phyloP scores from a whole-genome alignment of 1,140 invertebrate genomes.

The Lepidostoma basale region DNA sequence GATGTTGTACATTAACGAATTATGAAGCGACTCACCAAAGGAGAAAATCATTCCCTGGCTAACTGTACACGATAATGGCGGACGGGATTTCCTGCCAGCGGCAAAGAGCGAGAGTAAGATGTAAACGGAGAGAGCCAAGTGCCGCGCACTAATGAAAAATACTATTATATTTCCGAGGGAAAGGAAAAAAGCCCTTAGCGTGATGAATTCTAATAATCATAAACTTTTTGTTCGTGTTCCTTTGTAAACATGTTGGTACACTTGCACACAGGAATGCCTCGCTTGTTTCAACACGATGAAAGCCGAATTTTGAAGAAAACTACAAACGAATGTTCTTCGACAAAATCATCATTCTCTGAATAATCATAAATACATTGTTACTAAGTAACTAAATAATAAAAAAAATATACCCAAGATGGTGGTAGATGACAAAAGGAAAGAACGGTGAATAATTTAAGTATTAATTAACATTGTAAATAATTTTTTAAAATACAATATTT shows the following conservation, averaged over 20 bases:
- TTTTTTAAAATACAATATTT: too few species aligned
- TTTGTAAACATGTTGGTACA: slow-evolving; percentile 15
- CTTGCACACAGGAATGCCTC: slow-evolving; percentile 5
- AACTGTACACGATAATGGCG: slow-evolving; percentile 6
- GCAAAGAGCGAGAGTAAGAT: slow-evolving; percentile 12
- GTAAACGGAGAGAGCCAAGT: slow-evolving; percentile 10
- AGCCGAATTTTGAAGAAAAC: too few species aligned
- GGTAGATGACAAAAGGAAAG: too few species aligned
- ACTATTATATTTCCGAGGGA: slow-evolving; percentile 17
- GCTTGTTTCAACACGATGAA: too few species aligned
- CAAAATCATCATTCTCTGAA: too few species aligned
- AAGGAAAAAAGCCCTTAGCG: slow-evolving; percentile 22
- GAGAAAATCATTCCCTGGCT: slow-evolving; percentile 12
- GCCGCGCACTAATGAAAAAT: slow-evolving; percentile 23
- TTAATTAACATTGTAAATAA: too few species aligned
- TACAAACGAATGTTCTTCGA: too few species aligned
- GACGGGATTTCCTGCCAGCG: slow-evolving; percentile 11
- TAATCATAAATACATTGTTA: too few species aligned
- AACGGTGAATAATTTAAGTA: too few species aligned
- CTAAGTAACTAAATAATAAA: too few species aligned
- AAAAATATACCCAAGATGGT: too few species aligned
- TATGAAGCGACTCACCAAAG: not conserved
- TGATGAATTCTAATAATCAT: slow-evolving; percentile 27
- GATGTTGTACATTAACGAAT: too few species aligned
- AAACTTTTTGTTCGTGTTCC: slow-evolving; percentile 14